phyloP scores from a whole-genome alignment of 2,113 vertebrate genomes.

The Maccullochella peelii region DNA sequence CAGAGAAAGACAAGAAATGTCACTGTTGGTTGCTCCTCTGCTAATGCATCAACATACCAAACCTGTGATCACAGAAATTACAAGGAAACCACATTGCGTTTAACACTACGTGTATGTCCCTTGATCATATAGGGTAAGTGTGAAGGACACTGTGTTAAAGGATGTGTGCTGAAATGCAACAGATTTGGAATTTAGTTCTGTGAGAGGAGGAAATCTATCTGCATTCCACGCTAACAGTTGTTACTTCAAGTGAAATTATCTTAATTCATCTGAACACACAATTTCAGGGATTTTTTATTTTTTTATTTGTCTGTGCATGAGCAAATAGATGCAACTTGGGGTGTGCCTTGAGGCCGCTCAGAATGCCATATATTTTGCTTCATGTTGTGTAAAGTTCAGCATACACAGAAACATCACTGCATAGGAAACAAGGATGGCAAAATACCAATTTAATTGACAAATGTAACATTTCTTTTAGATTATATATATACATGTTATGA shows the following conservation, averaged over 20 bases:
- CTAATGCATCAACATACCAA: slow-evolving; percentile 12
- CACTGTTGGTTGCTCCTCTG: neutral
- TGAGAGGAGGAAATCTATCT: neutral
- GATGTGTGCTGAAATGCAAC: neutral
- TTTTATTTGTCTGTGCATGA: too few species aligned
- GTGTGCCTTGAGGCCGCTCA: too few species aligned
- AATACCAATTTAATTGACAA: neutral
- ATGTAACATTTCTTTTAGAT: neutral
- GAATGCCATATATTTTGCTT: neutral
- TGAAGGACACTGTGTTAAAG: neutral
- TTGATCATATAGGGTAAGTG: neutral
- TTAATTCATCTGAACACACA: too few species aligned
- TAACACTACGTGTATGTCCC: slow-evolving; percentile 22
- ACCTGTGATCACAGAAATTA: slow-evolving; percentile 31
- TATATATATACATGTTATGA: too few species aligned
- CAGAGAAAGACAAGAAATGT: neutral
- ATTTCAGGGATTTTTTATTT: too few species aligned
- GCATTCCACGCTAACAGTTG: too few species aligned
- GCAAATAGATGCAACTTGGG: neutral
- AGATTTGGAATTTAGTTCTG: neutral
- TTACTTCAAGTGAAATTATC: too few species aligned
- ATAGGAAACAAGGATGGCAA: neutral
- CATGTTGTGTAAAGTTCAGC: neutral
- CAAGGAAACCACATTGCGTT: slow-evolving; percentile 44
- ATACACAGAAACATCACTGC: neutral